phyloP scores from a whole-genome alignment of 2,113 vertebrate species.

The Bujurquina vittata region DNA sequence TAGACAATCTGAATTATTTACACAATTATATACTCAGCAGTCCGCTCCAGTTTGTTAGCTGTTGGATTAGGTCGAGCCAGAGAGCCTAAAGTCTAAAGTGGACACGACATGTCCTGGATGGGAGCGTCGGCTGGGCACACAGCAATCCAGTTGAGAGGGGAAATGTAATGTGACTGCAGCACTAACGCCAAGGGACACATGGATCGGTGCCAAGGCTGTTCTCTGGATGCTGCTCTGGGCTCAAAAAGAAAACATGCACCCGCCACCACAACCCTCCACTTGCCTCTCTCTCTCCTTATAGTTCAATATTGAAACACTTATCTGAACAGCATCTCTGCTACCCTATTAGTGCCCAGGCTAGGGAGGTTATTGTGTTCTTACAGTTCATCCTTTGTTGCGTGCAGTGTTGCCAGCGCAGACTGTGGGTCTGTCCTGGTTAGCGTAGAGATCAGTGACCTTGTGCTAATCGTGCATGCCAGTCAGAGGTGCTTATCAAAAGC shows the following conservation, averaged over 20 bases:
- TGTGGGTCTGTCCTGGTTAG: constrained; percentile 18
- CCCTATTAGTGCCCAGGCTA: constrained; percentile 31
- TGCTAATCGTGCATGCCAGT: constrained; percentile 48
- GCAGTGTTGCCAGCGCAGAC: constrained; percentile 32
- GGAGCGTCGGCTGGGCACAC: constrained; percentile 65
- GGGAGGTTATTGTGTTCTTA: constrained; percentile 58
- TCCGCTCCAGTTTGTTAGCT: constrained; percentile 67
- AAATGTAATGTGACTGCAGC: constrained; percentile 76
- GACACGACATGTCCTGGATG: constrained; percentile 70
- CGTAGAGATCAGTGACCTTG: constrained; percentile 60
- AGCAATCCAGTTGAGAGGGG: constrained; percentile 58
- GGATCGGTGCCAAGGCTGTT: constrained; percentile 62
- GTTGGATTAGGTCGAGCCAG: constrained; percentile 59
- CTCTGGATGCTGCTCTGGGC: constrained; percentile 62
- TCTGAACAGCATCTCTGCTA: constrained; percentile 53
- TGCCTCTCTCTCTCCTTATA: constrained; percentile 44
- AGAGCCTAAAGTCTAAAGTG: constrained; percentile 68
- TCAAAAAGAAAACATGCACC: constrained; percentile 46
- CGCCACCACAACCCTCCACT: constrained; percentile 11
- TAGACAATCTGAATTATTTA: constrained; percentile 67
- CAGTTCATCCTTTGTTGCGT: constrained; percentile 61
- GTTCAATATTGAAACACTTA: constrained; percentile 56
- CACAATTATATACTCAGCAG: constrained; percentile 59
- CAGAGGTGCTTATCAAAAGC: constrained; percentile 64
- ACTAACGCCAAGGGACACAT: constrained; percentile 71